Evolutionary conservation across 2,888 invertebrate genomes (phyloP), one percentile per base, ranked within the genome.

Genomic region (Charanyca ferruginea): DNA sequence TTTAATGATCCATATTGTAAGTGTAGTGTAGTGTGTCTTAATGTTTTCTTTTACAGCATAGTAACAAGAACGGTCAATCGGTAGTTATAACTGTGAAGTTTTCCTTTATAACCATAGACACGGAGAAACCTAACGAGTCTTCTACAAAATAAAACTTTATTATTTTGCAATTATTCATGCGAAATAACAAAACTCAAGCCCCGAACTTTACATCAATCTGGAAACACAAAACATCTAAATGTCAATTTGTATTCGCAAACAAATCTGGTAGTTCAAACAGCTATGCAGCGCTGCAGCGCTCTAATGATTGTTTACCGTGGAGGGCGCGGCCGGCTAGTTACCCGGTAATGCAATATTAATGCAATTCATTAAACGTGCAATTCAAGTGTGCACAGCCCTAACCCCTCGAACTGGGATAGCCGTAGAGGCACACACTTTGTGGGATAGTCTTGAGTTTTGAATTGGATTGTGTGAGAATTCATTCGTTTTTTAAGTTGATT

Each of bases 331-430:
- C 66, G 88, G 92, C 92, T 92, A 93, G 93, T 93, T 92, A 92
- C 92, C 88, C 90, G 89, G 89, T 95, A 95, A 96, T 96, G 92
- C 91, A 95, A 95, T 95, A 96, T 96, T 95, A 95, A 96, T 95
- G 95, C 94, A 95, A 95, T 95, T 96, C 95, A 95, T 96, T 96
- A 95, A 93, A 92, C 94, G 88, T 91, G 90, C 93, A 91, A 90
- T 91, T 94, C 89, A 90, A 94, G 91, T 88, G 87, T 73, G 84
- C 85, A 83, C 81, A 84, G 73, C 84, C 85, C 87, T 85, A 81
- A 52, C 78, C 79, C 77, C 82, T 76, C 64, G 51, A 38, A 53
- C 68, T 65, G 70, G 67, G 75, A 59, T 57, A 45, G 66, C 58
- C 58, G 70, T 51, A 23, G 45, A 42, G 5, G 20, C 13, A 48